phyloP scores from a whole-genome alignment of 1,140 invertebrate genomes.

The Mycetomoellerius zeteki region DNA sequence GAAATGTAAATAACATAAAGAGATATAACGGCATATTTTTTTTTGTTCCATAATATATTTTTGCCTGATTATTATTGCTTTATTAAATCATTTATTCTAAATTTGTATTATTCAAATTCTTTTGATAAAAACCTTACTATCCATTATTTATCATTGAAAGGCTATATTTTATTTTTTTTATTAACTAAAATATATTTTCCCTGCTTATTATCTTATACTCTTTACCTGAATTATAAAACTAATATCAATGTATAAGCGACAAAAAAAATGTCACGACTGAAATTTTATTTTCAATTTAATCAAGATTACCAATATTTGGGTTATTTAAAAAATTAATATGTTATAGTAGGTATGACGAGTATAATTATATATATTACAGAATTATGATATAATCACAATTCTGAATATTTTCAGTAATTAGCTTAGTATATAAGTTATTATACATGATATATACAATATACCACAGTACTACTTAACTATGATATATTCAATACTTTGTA shows the following conservation, averaged over 20 bases:
- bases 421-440: constrained; percentile 69
- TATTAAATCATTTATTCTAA: constrained; percentile 9
- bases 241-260: constrained; percentile 59
- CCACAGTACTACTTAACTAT: constrained; percentile 46
- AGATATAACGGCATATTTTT: neutral
- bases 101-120: constrained; percentile 16
- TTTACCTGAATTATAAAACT: constrained; percentile 35
- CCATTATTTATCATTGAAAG: constrained; percentile 24
- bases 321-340: constrained; percentile 31
- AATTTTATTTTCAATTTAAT: constrained; percentile 41
- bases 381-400: constrained; percentile 26
- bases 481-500: constrained; percentile 69
- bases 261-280: constrained; percentile 26
- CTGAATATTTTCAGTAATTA: constrained; percentile 67
- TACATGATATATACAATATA: constrained; percentile 64
- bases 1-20: constrained; percentile 22
- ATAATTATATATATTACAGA: constrained; percentile 41
- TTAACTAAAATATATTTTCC: constrained; percentile 23
- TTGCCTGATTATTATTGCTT: neutral
- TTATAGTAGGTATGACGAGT: constrained; percentile 36
- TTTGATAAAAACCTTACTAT: constrained; percentile 22
- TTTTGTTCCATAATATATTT: neutral
- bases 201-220: constrained; percentile 57
- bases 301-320: constrained; percentile 10
- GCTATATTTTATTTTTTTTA: neutral